A percentile compares a stretch with the other conserved stretches of the same genome.
Conservation (phyloP, 2,113 vertebrate species). For the Orthonyx spaldingii region DNA sequence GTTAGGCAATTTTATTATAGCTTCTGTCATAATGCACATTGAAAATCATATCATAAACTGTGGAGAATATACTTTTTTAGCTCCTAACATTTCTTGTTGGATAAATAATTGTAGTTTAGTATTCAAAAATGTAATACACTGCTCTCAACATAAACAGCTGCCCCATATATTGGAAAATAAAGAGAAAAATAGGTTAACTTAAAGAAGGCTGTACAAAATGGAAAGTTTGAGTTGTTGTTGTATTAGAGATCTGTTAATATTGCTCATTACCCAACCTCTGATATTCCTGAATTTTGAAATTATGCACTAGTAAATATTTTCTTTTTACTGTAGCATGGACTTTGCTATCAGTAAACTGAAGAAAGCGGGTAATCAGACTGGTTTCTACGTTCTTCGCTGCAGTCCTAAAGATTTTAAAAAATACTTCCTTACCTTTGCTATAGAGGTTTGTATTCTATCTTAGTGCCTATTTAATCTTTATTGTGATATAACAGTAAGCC, state of each 20-base stretch:
- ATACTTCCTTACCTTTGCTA: conserved; percentile 92
- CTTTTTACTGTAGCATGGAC: conserved; percentile 83
- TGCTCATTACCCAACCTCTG: not conserved
- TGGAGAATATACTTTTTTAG: not conserved
- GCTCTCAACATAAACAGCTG: not conserved
- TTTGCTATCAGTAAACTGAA: conserved; percentile 88
- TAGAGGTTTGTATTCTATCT: conserved; percentile 82
- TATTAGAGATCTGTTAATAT: not conserved
- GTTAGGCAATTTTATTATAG: not conserved
- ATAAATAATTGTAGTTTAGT: not conserved
- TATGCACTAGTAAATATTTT: not conserved
- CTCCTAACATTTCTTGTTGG: not conserved
- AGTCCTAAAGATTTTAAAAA: conserved; percentile 94
- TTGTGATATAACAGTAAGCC: not conserved
- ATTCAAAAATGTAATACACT: no score
- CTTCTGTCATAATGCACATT: not conserved
- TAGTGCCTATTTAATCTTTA: not conserved
- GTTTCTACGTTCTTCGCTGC: conserved; percentile 90
- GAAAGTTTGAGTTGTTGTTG: not conserved
- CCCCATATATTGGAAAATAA: not conserved
- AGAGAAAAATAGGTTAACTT: not conserved
- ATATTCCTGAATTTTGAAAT: not conserved
- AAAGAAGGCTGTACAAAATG: not conserved
- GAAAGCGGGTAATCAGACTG: conserved; percentile 86
- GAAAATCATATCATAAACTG: not conserved